phyloP scores from a whole-genome alignment of 1,140 invertebrate genomes.

The Drosophila takahashii region DNA sequence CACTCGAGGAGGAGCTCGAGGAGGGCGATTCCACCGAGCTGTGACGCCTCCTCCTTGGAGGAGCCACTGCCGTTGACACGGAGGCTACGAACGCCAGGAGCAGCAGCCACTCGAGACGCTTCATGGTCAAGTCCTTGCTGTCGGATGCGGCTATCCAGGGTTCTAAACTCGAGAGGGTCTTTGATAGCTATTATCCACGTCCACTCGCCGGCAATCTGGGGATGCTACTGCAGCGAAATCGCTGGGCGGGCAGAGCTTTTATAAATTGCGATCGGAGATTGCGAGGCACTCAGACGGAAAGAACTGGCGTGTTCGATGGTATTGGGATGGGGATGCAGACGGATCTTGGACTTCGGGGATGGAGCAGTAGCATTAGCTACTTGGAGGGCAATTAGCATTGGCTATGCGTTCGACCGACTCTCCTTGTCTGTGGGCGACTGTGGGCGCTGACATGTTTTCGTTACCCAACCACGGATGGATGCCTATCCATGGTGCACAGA shows the following conservation, averaged over 20 bases:
- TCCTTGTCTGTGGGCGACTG: conserved; percentile 8
- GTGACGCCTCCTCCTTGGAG: conserved; percentile 44
- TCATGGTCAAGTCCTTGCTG: conserved; percentile 39
- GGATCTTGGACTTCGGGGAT: conserved; percentile 25
- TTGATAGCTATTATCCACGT: conserved; percentile 24
- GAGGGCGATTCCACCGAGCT: conserved; percentile 19
- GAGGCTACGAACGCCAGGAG: conserved; percentile 52
- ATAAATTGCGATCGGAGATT: conserved; percentile 66
- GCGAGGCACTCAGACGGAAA: conserved; percentile 70
- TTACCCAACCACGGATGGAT: conserved; percentile 74
- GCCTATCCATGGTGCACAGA: conserved; percentile 50
- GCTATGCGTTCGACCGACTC: conserved; percentile 25
- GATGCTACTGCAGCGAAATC: conserved; percentile 82
- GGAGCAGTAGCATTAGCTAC: conserved; percentile 33
- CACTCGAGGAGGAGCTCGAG: conserved; percentile 14
- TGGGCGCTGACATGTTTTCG: conserved; percentile 76
- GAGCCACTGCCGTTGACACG: conserved; percentile 30
- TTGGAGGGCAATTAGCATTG: conserved; percentile 63
- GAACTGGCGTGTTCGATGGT: conserved; percentile 72
- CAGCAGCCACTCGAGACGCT: conserved; percentile 64
- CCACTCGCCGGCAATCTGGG: conserved; percentile 47
- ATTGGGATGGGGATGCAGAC: conserved; percentile 48
- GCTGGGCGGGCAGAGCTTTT: conserved; percentile 68
- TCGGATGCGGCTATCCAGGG: conserved; percentile 13
- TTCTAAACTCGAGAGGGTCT: neutral